Base-by-base conservation (phyloP, 1,140 invertebrate species). In the Andricus grossulariae region DNA sequence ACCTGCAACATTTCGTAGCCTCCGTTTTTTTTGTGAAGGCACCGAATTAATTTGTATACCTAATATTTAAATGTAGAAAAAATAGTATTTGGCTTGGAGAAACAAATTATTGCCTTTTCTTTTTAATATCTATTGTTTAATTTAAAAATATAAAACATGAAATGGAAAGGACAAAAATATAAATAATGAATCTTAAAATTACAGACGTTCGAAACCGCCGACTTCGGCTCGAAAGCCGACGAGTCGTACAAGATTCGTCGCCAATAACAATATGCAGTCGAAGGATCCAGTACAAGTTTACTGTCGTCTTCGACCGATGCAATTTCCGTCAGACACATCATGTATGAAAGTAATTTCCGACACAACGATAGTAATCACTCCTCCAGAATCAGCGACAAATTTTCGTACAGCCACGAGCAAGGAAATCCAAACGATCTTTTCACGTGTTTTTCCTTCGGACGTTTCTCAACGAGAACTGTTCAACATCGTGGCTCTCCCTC, bases 391-490 rank as follows among this genome's bases (percentile, higher is more conserved):
- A 79, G 92, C 93, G n/a, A 85, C 92, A 52, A 93, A 93, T 79
- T 93, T 93, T 83, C 94, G 94, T 83, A 93, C 92, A 84, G 92
- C 92, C 57, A 91, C 86, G 55, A 92, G 90, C 39, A 96, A 94
- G 88, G 95, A 95, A 82, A 94, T 94, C 81, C 94, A 96, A 84
- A 97, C 95, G 80, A 94, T 93, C 39, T 97, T 97, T 83, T 96
- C 95, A 84, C 93, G 95, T 88, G 95, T 99, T 3, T 99, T 99
- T 93, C 94, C 95, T 81, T 94, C 95, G 3, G 93, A 94, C 74
- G 88, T 93, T 10, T 89, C 93, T 0, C 99, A 99, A 89, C 95
- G 96, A 86, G 95, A 97, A 75, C 92, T 99, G 13, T 99, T 98
- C 90, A 94, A 96, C 57, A 91, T 93, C 75, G 95, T 98, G n/a